Conservation (phyloP, 2,888 invertebrate genomes). For the Watsonalla cultraria region DNA sequence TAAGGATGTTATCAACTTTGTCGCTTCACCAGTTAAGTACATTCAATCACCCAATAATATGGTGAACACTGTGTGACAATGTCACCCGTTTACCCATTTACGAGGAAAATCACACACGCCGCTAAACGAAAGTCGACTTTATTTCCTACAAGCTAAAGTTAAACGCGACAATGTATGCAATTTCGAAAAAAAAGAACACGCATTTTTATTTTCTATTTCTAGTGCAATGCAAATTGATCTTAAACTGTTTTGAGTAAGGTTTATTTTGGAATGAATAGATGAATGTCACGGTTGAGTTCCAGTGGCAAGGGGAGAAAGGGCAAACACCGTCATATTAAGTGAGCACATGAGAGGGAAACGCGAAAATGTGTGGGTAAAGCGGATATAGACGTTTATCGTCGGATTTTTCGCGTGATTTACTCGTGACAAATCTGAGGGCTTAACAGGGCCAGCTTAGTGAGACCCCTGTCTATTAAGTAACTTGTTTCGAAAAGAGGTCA, state of each 20-base stretch:
- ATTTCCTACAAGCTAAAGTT: not conserved
- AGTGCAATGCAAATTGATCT: conserved; percentile 10
- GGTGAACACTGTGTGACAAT: conserved; percentile 76
- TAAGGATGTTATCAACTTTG: conserved; percentile 72
- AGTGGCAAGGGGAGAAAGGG: conserved; percentile 62
- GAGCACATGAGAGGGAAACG: conserved; percentile 76
- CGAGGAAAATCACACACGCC: conserved; percentile 23
- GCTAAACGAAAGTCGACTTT: conserved; percentile 24
- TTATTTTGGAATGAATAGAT: conserved; percentile 14
- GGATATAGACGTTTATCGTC: conserved; percentile 77
- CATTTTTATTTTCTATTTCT: conserved; percentile 44
- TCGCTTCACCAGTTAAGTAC: conserved; percentile 63
- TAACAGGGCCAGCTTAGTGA: conserved; percentile 42
- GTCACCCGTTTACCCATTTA: conserved; percentile 57
- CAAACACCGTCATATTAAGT: conserved; percentile 77
- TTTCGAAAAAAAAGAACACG: conserved; percentile 18
- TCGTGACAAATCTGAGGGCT: conserved; percentile 71
- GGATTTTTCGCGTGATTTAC: conserved; percentile 77
- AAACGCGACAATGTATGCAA: not conserved
- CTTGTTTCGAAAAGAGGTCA: conserved; percentile 21
- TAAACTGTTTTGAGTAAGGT: conserved; percentile 6
- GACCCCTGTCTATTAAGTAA: conserved; percentile 26
- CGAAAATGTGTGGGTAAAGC: conserved; percentile 78
- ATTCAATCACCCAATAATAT: conserved; percentile 78
- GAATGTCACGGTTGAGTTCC: conserved; percentile 25